Conservation (phyloP, 2,113 vertebrate genomes). For the Pogona vitticeps region DNA sequence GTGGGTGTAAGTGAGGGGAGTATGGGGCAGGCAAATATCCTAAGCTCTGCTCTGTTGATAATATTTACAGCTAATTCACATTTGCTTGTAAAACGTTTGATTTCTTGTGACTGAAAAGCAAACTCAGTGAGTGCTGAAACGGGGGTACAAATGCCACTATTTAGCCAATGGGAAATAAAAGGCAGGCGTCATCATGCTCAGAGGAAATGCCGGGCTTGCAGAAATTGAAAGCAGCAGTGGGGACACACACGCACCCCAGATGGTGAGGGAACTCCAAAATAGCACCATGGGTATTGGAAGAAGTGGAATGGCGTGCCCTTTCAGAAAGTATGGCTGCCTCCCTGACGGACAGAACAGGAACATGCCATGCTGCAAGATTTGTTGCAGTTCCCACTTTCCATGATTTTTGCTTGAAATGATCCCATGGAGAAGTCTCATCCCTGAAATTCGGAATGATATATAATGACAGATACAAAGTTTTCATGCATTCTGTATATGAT, state of each 20-base stretch:
- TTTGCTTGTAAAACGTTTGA: too few relatives aligned
- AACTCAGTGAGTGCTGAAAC: background rate
- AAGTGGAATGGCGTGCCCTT: too few relatives aligned
- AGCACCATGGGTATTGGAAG: background rate
- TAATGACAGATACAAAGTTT: too few relatives aligned
- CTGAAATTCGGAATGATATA: too few relatives aligned
- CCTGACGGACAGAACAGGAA: background rate
- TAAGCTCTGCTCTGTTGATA: background rate
- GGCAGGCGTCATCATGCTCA: background rate
- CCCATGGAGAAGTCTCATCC: too few relatives aligned
- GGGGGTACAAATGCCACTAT: background rate
- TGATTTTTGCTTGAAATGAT: too few relatives aligned
- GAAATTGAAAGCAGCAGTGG: background rate
- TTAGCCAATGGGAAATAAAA: background rate
- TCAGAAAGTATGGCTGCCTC: too few relatives aligned
- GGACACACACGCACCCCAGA: background rate
- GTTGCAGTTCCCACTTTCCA: background rate
- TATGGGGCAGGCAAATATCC: background rate
- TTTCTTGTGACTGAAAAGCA: too few relatives aligned
- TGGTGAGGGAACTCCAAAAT: background rate
- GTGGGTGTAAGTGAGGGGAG: constrained; percentile 57
- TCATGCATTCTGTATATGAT: too few relatives aligned
- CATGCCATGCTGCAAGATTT: background rate
- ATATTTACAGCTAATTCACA: background rate
- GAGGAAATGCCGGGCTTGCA: background rate